Evolutionary conservation across 2,888 invertebrate species (phyloP), one percentile per base, ranked within the genome.

Genomic region (Drosophila algonquin): DNA sequence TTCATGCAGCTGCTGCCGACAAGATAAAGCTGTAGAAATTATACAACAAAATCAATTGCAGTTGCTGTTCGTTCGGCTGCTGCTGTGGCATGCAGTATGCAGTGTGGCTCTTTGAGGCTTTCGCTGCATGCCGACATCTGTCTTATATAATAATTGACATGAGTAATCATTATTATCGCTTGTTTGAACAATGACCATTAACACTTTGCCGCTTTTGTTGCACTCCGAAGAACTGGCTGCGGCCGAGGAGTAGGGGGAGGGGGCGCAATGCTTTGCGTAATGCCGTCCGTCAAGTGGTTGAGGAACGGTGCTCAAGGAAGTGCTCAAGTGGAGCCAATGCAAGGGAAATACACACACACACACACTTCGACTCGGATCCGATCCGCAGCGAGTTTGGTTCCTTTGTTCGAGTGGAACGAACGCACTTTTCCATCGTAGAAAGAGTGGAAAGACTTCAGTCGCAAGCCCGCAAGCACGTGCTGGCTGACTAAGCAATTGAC

Each of bases 21-120:
- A 75, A 75, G 73, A 80, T 82, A 62, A 77, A 75, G 80, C 75
- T 75, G 86, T 86, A 80, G 77, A 86, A 81, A 81, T 81, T 81
- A 81, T 81, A 86, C 81, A 81, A 81, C 86, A 77, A 81, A 81
- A 86, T 81, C 81, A 81, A 81, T 81, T 86, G 81, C 86, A 82
- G 73, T 30, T 68, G 75, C 81, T 55, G n/a, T 9, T 60, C 55
- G n/a, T 9, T 60, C 64, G 40, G 24, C 21, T 51, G 52, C 21
- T 21, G 65, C 54, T 46, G 32, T 32, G 16, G 18, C 18, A 18
- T 18, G 18, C 18, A 18, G 18, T 18, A 18, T 18, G 56, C 12
- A 27, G 27, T 27, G 1, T 56, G 35, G 32, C 69, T 62, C 75
- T 69, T 81, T 80, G 62, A 61, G 54, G 79, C 85, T 80, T 71